A percentile compares a stretch with the other conserved stretches of the same genome.
phyloP scores from a whole-genome alignment of 1,140 invertebrate genomes.

The Thaumatotibia leucotreta region DNA sequence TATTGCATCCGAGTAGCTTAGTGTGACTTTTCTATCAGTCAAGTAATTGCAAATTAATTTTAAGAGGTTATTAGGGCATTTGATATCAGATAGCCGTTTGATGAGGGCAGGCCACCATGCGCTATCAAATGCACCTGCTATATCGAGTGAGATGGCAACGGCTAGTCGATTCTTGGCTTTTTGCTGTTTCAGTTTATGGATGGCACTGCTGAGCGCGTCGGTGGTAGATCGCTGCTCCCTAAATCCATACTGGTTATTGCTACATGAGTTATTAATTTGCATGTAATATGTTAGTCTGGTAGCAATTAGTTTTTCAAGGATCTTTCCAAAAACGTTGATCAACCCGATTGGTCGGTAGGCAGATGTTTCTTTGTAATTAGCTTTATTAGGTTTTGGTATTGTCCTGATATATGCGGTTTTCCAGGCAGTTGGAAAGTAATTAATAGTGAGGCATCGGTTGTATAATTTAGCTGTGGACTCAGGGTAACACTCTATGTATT shows the following conservation, averaged over 20 bases:
- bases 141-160: slow-evolving; percentile 25
- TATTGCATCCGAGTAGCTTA: not conserved
- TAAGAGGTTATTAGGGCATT: no score
- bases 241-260: slow-evolving; percentile 28
- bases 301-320: slow-evolving; percentile 25
- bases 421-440: slow-evolving; percentile 5
- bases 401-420: slow-evolving; percentile 4
- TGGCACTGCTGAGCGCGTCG: slow-evolving; percentile 17
- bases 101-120: slow-evolving; percentile 31
- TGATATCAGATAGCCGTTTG: slow-evolving; percentile 11
- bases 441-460: slow-evolving; percentile 6
- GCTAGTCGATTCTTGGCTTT: not conserved
- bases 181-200: not conserved
- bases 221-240: slow-evolving; percentile 19
- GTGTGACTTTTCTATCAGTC: not conserved
- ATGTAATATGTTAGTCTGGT: slow-evolving; percentile 15
- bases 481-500: not conserved
- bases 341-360: slow-evolving; percentile 20
- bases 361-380: not conserved
- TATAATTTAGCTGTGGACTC: not conserved
- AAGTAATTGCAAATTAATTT: no score
- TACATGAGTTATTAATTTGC: not conserved
- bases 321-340: slow-evolving; percentile 25
- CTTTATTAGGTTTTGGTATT: slow-evolving; percentile 2
- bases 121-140: slow-evolving; percentile 30